Percentiles rank a stretch among this genome's conserved stretches.
Conservation (phyloP, 2,888 invertebrate genomes). For the Fragum whitleyi region DNA sequence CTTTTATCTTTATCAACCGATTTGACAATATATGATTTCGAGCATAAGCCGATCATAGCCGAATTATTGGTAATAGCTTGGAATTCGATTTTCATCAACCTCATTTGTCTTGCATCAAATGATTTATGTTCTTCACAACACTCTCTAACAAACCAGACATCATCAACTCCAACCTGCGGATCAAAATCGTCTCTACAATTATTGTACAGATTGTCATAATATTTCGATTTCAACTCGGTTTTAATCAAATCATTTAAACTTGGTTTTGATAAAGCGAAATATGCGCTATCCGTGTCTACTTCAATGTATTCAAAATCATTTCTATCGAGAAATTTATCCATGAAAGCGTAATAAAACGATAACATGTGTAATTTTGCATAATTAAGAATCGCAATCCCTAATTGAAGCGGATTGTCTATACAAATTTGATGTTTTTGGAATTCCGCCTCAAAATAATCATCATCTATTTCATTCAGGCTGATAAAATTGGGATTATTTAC, state of each 20-base stretch:
- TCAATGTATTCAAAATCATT: constrained; percentile 53
- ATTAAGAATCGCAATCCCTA: constrained; percentile 63
- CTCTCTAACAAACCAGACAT: constrained; percentile 33
- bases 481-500: constrained; percentile 25
- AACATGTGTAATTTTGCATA: constrained; percentile 67
- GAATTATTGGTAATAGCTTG: constrained; percentile 25
- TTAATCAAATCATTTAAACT: constrained; percentile 42
- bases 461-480: no score
- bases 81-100: constrained; percentile 38
- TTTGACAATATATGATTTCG: constrained; percentile 34
- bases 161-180: neutral
- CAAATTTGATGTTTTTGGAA: no score
- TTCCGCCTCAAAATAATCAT: no score
- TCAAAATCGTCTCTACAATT: constrained; percentile 29
- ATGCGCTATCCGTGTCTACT: constrained; percentile 66
- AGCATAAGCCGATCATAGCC: constrained; percentile 39
- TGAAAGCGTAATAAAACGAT: constrained; percentile 61
- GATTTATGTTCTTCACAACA: constrained; percentile 33
- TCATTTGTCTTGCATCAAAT: constrained; percentile 15
- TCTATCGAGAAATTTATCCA: constrained; percentile 57
- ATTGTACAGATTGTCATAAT: constrained; percentile 12
- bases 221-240: constrained; percentile 16
- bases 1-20: no score
- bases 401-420: neutral
- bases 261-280: constrained; percentile 49